Base-by-base conservation (phyloP, 2,888 invertebrate species). In the Nymphalis urticae region DNA sequence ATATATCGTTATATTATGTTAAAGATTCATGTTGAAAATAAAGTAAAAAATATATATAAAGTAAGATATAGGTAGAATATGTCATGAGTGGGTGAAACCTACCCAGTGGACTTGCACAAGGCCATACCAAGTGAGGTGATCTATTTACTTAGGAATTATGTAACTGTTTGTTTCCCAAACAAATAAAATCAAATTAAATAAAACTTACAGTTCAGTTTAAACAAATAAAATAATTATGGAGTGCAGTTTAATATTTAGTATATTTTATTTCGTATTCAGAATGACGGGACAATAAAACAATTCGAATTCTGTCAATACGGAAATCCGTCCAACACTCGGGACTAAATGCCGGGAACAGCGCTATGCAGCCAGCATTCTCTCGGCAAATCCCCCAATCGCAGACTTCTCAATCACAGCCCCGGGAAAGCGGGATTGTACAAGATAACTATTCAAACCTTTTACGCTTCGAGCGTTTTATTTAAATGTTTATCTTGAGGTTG, bases 361-460 rank as follows among this genome's bases (percentile, higher is more conserved):
- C 72, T 78, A 71, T 75, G 76, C 64, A 65, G 69, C 71, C 76
- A 79, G 77, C 71, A 80, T 80, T 81, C 79, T 76, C 78, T 60
- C 71, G 80, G 80, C 36, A 68, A 71, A 83, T 81, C 82, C 81
- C 70, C 75, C 76, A 76, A 81, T 81, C 79, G 74, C 68, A 69
- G 75, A 77, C 78, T 80, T 77, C 80, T 84, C 85, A 84, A 84
- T 85, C 84, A 81, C 76, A 73, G 73, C 64, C 64, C 73, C 65
- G 68, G 72, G 54, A 68, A 80, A 77, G 73, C 78, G 79, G 77
- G 77, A 77, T 79, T 77, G 74, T 73, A 72, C 75, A 76, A 77
- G 71, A 69, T 70, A 68, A 69, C 69, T 65, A 69, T 69, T 64
- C 51, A 68, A 68, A 69, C 69, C 67, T 64, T 72, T 67, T 70